Evolutionary conservation across 2,113 vertebrate species (phyloP).

Genomic region (Pollachius pollachius): DNA sequence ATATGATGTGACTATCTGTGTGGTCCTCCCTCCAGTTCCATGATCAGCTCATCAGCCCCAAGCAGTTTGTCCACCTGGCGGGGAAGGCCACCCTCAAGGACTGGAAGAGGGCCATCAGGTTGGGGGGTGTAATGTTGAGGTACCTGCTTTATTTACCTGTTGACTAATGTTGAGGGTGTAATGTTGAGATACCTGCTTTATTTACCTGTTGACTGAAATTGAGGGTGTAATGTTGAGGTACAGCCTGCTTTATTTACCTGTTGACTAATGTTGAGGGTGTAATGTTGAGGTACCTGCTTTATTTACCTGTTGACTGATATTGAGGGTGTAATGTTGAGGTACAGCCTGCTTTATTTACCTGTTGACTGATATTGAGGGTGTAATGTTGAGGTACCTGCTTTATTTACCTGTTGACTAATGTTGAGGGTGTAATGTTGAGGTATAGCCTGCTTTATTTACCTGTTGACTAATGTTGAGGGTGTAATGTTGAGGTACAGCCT

Average conservation of each 20-base stretch:
- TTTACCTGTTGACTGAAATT: not conserved
- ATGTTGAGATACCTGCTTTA: constrained; percentile 86
- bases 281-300: constrained; percentile 86
- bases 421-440: constrained; percentile 89
- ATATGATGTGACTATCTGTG: not conserved
- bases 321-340: constrained; percentile 92
- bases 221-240: constrained; percentile 93
- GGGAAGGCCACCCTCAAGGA: constrained; percentile 95
- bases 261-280: constrained; percentile 65
- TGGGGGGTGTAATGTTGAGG: constrained; percentile 95
- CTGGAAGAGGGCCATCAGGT: constrained; percentile 94
- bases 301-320: not conserved
- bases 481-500: constrained; percentile 90
- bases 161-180: constrained; percentile 65
- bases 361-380: constrained; percentile 57
- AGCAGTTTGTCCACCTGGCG: constrained; percentile 94
- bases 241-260: constrained; percentile 55
- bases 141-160: constrained; percentile 46
- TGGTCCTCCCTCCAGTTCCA: constrained; percentile 78
- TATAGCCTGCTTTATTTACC: constrained; percentile 58
- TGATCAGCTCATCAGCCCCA: constrained; percentile 92
- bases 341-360: constrained; percentile 61
- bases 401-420: not conserved
- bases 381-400: constrained; percentile 88
- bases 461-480: constrained; percentile 64